Evolutionary conservation across 2,888 invertebrate species (phyloP), one percentile per base, ranked within the genome.

Genomic region (Catonia carolina): DNA sequence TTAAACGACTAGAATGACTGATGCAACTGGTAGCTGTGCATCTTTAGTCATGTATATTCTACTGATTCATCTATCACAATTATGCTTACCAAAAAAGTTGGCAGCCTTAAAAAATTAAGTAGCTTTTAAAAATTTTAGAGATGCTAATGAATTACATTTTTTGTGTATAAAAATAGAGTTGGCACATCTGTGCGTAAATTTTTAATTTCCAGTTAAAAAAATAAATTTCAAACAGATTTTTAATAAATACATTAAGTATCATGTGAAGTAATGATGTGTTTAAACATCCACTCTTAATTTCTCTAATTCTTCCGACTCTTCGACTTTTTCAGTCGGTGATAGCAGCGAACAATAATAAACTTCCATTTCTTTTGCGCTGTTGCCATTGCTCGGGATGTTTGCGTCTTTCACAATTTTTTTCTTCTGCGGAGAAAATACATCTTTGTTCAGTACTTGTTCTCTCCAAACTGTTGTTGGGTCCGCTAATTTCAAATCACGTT

Each of bases 341-440:
- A 75, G 61, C 1, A 74, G 63, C 10, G 72, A 70, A 56, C 68
- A 74, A 62, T 72, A 74, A 55, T 72, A 74, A 2, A 70, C 69
- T 52, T 75, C 75, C 69, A 70, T 70, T 59, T 74, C 74, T 53
- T 71, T 74, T 2, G 62, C 64, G 22, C 67, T 68, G 20, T 65
- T 61, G 22, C 18, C 42, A 15, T 37, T 37, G 31, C 42, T 55
- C 3, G 54, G 36, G 1, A 49, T 23, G 3, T 49, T 50, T 1
- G 59, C 39, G 3, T 55, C 27, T 22, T 53, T 52, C 5, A 50
- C 37, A 50, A 53, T 58, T 42, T 50, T 57, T 39, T 45, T 51
- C 36, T 56, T 60, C 39, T 53, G 48, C 48, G 17, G 41, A 39
- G 47, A 31, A 3, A 58, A 48, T 5, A 54, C 54, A 4, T 58